These are phyloP conservation scores for Xestia sexstrigata DNA, from an alignment of 2,888 invertebrate species.

Conservation along the genomic window DNA sequence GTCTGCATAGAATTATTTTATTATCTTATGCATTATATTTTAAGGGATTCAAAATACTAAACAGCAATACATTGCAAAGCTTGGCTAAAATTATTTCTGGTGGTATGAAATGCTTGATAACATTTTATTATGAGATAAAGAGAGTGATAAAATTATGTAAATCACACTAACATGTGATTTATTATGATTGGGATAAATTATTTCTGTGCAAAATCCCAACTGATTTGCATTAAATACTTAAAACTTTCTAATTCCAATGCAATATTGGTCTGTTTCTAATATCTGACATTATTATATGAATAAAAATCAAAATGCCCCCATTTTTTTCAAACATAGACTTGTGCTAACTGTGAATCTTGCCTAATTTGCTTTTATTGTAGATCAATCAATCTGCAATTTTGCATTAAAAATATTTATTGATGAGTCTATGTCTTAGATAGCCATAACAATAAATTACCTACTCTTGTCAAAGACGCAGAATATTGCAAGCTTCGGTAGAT, in stretches of 20 bases:
- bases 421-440: neutral
- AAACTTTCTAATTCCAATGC: constrained; percentile 12
- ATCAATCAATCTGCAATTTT: constrained; percentile 5
- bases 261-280: neutral
- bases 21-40: neutral
- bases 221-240: neutral
- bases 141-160: constrained; percentile 3
- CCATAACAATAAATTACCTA: neutral
- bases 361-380: neutral
- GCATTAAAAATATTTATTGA: constrained; percentile 1
- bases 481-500: neutral
- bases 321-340: constrained; percentile 12
- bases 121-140: neutral
- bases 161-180: constrained; percentile 1
- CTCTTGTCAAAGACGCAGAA: neutral
- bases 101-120: neutral
- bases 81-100: neutral
- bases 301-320: neutral
- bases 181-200: neutral
- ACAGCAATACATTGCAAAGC: neutral
- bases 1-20: neutral
- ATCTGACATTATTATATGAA: neutral
- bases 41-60: neutral
- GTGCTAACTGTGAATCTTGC: neutral
- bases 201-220: neutral